phyloP scores from a whole-genome alignment of 2,113 vertebrate species.

The Aleadryas rufinucha region DNA sequence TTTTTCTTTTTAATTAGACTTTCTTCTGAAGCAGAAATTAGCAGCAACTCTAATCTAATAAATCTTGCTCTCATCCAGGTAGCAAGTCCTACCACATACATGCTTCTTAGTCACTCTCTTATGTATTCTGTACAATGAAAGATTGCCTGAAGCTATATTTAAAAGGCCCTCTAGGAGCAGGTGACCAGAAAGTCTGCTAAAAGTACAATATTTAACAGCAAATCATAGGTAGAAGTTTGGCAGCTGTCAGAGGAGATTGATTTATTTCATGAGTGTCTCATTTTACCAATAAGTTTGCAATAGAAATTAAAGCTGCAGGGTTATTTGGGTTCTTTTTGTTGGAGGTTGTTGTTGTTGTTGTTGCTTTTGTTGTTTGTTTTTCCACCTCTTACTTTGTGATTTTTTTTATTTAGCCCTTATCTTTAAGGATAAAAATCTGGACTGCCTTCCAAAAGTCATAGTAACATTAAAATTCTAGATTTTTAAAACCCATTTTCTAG shows the following conservation, averaged over 20 bases:
- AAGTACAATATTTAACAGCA: background rate
- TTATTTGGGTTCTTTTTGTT: rapidly evolving
- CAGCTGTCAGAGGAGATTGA: background rate
- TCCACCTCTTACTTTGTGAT: rapidly evolving
- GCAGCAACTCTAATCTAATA: background rate
- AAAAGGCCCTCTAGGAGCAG: background rate
- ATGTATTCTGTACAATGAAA: background rate
- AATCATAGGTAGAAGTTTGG: background rate
- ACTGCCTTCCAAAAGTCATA: background rate
- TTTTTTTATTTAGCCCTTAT: background rate
- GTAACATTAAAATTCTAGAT: background rate
- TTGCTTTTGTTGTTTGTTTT: background rate
- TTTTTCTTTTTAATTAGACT: background rate
- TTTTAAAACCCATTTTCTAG: background rate
- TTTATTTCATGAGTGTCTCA: background rate
- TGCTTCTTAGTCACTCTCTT: background rate
- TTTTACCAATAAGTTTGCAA: background rate
- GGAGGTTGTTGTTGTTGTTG: background rate
- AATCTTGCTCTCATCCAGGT: background rate
- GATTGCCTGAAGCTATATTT: background rate
- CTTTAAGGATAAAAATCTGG: background rate
- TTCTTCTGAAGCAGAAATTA: background rate
- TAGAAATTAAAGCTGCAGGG: background rate
- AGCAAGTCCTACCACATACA: background rate
- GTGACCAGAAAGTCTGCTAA: background rate